Percentiles rank a stretch among this genome's conserved stretches.
Evolutionary conservation across 2,797 vertebrate genomes (phyloP).

Genomic region (Muraenolepis orangiensis): DNA sequence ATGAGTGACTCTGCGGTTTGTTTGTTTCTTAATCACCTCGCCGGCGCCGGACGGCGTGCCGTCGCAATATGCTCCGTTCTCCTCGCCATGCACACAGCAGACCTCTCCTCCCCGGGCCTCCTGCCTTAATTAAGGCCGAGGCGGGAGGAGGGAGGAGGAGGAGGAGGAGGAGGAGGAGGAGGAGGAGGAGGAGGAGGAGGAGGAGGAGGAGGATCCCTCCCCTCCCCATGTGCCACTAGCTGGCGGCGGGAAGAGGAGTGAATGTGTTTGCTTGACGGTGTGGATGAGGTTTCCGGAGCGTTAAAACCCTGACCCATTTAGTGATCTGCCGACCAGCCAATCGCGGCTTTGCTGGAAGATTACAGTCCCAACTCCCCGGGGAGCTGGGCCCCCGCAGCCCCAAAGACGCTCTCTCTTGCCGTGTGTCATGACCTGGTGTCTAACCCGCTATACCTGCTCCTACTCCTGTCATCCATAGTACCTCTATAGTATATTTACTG

Average conservation of each 20-base stretch:
- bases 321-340: slow-evolving; percentile 10
- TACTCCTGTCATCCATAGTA: background rate
- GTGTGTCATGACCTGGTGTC: background rate
- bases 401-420: background rate
- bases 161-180: slow-evolving; percentile 19
- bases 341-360: too few species aligned
- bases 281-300: slow-evolving; percentile 39
- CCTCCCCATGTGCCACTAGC: background rate
- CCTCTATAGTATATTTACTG: too few species aligned
- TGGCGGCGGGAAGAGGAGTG: background rate
- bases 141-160: slow-evolving; percentile 23
- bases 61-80: slow-evolving; percentile 74
- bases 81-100: slow-evolving; percentile 75
- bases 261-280: slow-evolving; percentile 32
- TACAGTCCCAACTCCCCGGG: too few species aligned
- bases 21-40: slow-evolving; percentile 61
- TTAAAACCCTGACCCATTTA: slow-evolving; percentile 40
- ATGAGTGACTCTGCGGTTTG: slow-evolving; percentile 83
- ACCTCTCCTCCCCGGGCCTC: slow-evolving; percentile 76
- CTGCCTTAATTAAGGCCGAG: slow-evolving; percentile 78
- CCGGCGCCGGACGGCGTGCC: slow-evolving; percentile 70
- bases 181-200: slow-evolving; percentile 39
- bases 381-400: too few species aligned
- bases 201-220: slow-evolving; percentile 38
- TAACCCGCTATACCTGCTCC: background rate